phyloP scores from a whole-genome alignment of 2,888 invertebrate species.

The Onthophagus sagittarius region DNA sequence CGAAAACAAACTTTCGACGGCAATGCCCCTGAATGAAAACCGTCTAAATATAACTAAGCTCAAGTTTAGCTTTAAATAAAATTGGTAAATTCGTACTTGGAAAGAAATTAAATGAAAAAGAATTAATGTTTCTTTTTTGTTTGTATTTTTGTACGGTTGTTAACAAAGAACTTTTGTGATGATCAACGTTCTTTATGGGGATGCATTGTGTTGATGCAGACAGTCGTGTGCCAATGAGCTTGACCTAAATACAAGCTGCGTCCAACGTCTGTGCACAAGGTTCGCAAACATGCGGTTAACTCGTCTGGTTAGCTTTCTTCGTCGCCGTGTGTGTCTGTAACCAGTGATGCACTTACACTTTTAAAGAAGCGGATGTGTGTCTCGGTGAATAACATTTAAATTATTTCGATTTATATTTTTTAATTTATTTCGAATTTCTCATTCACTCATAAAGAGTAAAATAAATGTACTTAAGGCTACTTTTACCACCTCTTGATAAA shows the following conservation, averaged over 20 bases:
- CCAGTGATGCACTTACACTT: background rate
- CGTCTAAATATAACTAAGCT: background rate
- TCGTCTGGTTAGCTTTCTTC: constrained; percentile 1
- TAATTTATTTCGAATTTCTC: no score
- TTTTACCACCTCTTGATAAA: no score
- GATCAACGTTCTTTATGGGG: background rate
- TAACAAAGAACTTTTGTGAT: background rate
- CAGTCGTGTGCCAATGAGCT: background rate
- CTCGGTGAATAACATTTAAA: background rate
- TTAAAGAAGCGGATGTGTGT: background rate
- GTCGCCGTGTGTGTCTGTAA: background rate
- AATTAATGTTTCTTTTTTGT: no score
- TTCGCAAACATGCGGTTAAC: background rate
- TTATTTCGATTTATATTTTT: background rate
- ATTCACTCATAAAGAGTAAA: no score
- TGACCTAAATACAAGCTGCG: constrained; percentile 3
- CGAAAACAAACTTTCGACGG: background rate
- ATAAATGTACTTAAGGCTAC: no score
- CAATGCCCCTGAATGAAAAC: background rate
- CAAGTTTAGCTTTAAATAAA: background rate
- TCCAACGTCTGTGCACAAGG: background rate
- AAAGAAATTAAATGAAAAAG: no score
- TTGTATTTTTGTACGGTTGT: no score
- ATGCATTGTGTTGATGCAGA: constrained; percentile 1
- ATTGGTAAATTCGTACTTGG: no score